These are phyloP conservation scores for Dasyornis broadbenti DNA, from an alignment of 2,113 vertebrate genomes.

Conservation along the genomic window DNA sequence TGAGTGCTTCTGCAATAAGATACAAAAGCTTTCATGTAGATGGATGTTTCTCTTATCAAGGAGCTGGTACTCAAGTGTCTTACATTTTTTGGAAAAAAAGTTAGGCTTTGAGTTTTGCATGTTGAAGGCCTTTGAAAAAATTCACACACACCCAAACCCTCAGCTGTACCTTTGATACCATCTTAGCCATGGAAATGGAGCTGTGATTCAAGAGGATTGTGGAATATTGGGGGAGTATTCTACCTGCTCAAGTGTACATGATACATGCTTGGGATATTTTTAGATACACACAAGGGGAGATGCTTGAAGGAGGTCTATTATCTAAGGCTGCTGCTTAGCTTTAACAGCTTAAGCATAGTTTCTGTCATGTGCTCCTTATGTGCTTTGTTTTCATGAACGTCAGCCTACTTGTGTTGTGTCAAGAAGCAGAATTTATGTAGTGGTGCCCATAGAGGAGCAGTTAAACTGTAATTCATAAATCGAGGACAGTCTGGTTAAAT, in stretches of 20 bases:
- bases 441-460: neutral
- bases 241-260: neutral
- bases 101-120: neutral
- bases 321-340: neutral
- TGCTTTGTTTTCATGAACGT: neutral
- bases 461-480: neutral
- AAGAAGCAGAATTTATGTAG: neutral
- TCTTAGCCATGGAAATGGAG: neutral
- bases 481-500: neutral
- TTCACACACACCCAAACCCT: accelerated
- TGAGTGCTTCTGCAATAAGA: neutral
- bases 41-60: neutral
- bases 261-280: neutral
- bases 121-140: neutral
- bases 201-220: neutral
- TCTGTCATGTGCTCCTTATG: neutral
- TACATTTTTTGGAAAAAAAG: neutral
- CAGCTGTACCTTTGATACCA: neutral
- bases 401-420: neutral
- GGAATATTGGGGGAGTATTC: neutral
- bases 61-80: neutral
- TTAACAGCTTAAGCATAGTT: neutral
- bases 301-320: neutral
- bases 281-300: neutral
- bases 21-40: neutral